phyloP scores from a whole-genome alignment of 2,797 vertebrate genomes.

The Pyrocephalus nanus region DNA sequence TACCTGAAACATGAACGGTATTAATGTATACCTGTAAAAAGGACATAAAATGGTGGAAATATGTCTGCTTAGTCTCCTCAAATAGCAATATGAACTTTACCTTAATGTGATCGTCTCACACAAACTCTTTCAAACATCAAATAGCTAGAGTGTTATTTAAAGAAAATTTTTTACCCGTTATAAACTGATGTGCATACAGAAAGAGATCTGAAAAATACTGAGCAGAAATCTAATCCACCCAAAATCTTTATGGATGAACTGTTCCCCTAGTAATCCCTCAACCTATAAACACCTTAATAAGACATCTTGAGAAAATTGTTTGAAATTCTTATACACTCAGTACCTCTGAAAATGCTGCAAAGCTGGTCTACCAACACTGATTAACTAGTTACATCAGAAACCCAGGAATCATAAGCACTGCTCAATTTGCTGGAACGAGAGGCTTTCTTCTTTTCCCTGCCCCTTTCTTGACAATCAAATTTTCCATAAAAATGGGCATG shows the following conservation, averaged over 20 bases:
- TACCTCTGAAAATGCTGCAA: constrained; percentile 21
- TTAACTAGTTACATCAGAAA: constrained; percentile 10
- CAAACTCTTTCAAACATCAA: background rate
- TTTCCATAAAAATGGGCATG: constrained; percentile 41
- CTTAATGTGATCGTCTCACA: background rate
- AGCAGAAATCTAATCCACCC: background rate
- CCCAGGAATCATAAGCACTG: background rate
- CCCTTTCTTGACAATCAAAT: constrained; percentile 20
- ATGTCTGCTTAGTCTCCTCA: background rate
- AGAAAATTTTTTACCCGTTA: rapidly evolving
- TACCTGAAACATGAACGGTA: constrained; percentile 23
- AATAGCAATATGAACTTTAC: background rate
- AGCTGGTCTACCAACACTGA: background rate
- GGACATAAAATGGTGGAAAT: background rate
- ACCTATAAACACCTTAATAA: background rate
- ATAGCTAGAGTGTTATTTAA: background rate
- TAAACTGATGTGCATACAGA: rapidly evolving
- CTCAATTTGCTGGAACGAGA: background rate
- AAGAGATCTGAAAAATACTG: background rate
- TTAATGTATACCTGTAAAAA: constrained; percentile 14
- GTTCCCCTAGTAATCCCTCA: background rate
- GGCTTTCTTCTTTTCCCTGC: constrained; percentile 43
- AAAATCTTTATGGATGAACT: background rate
- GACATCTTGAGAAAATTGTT: background rate
- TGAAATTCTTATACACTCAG: background rate